Evolutionary conservation across 1,140 invertebrate species (phyloP).

Genomic region (Oryctes rhinoceros): DNA sequence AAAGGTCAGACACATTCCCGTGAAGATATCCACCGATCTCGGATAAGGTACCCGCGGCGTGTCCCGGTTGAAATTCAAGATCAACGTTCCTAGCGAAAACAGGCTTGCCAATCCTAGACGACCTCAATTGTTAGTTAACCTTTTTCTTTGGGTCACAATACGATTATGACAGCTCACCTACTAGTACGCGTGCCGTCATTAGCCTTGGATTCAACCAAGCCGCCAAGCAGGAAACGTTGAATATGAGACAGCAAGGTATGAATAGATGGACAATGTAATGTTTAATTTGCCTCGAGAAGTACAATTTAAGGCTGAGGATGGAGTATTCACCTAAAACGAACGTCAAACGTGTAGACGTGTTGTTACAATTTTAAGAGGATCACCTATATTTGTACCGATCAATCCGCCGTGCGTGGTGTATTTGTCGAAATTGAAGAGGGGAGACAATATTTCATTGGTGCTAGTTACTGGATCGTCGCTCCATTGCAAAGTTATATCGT

Average conservation of each 20-base stretch:
- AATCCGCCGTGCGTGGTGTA: background rate
- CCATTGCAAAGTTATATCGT: constrained; percentile 29
- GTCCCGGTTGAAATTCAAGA: background rate
- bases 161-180: background rate
- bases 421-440: constrained; percentile 19
- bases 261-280: constrained; percentile 30
- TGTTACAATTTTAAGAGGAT: background rate
- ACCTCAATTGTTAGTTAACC: background rate
- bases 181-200: constrained; percentile 32
- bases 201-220: constrained; percentile 37
- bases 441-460: constrained; percentile 18
- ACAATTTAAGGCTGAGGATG: background rate
- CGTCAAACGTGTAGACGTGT: background rate
- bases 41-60: constrained; percentile 28
- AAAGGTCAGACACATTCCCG: constrained; percentile 27
- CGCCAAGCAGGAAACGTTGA: constrained; percentile 32
- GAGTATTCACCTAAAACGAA: constrained; percentile 38
- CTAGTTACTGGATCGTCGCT: background rate
- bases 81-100: constrained; percentile 1
- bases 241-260: constrained; percentile 27
- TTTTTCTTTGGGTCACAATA: background rate
- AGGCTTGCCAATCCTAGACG: constrained; percentile 6
- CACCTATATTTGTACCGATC: background rate
- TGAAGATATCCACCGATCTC: constrained; percentile 28
- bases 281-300: constrained; percentile 17